Evolutionary conservation across 2,888 invertebrate genomes (phyloP).

Genomic region (Agrochola circellaris): DNA sequence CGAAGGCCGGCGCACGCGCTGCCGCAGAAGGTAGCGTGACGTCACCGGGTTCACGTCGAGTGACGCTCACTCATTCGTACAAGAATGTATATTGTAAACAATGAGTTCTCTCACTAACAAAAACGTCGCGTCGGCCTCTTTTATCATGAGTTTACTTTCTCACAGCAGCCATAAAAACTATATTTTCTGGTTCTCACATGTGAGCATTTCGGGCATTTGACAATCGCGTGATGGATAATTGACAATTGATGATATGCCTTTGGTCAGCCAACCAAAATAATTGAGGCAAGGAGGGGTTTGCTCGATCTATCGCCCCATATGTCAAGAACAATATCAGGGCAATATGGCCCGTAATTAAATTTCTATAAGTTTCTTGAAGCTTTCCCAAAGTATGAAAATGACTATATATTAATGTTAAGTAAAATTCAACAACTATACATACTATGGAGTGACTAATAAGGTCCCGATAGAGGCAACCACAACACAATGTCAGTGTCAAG

Average conservation of each 20-base stretch:
- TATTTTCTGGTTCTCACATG: slow-evolving; percentile 11
- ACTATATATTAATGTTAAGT: neutral
- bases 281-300: neutral
- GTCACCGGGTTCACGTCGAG: slow-evolving; percentile 70
- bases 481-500: slow-evolving; percentile 77
- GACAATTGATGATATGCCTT: neutral
- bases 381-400: neutral
- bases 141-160: slow-evolving; percentile 38
- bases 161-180: slow-evolving; percentile 9
- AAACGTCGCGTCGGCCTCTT: slow-evolving; percentile 25
- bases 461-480: slow-evolving; percentile 59
- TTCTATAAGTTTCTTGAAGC: neutral
- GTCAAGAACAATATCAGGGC: neutral
- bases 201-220: neutral
- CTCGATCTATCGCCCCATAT: neutral
- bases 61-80: slow-evolving; percentile 65
- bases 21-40: slow-evolving; percentile 72
- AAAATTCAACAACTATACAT: slow-evolving; percentile 34
- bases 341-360: neutral
- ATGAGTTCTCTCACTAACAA: slow-evolving; percentile 56
- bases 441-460: slow-evolving; percentile 50
- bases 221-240: neutral
- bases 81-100: slow-evolving; percentile 76
- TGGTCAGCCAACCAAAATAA: neutral
- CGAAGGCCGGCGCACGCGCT: slow-evolving; percentile 75